phyloP scores from a whole-genome alignment of 2,888 invertebrate species.

The Myopa tessellatipennis region DNA sequence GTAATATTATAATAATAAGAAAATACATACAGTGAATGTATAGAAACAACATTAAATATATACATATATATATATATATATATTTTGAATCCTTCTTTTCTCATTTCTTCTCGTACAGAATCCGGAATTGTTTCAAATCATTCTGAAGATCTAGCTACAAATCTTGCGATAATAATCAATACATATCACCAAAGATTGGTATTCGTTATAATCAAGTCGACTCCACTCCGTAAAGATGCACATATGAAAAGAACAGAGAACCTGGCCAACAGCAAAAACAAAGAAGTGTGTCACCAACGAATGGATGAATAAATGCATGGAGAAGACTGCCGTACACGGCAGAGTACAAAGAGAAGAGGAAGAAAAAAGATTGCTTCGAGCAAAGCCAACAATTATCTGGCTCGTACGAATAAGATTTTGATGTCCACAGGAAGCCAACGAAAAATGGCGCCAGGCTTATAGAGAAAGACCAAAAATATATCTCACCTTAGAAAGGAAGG shows the following conservation, averaged over 20 bases:
- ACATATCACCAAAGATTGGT: neutral
- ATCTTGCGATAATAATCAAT: slow-evolving; percentile 17
- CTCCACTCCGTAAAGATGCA: neutral
- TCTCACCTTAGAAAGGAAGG: neutral
- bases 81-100: too few species aligned
- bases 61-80: too few species aligned
- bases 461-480: neutral
- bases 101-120: too few species aligned
- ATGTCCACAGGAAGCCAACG: slow-evolving; percentile 1
- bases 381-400: slow-evolving; percentile 12
- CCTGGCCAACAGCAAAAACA: neutral
- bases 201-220: slow-evolving; percentile 1
- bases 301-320: neutral
- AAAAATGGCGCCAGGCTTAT: slow-evolving; percentile 16
- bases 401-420: neutral
- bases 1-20: too few species aligned
- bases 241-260: neutral
- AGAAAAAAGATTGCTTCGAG: neutral
- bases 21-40: too few species aligned
- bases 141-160: neutral
- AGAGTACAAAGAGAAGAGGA: neutral
- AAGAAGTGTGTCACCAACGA: slow-evolving; percentile 8
- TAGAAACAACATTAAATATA: too few species aligned
- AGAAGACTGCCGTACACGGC: too few species aligned
- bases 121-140: too few species aligned